These are phyloP conservation scores for Xenopus petersii DNA, from an alignment of 2,797 vertebrate species.

Conservation along the genomic window DNA sequence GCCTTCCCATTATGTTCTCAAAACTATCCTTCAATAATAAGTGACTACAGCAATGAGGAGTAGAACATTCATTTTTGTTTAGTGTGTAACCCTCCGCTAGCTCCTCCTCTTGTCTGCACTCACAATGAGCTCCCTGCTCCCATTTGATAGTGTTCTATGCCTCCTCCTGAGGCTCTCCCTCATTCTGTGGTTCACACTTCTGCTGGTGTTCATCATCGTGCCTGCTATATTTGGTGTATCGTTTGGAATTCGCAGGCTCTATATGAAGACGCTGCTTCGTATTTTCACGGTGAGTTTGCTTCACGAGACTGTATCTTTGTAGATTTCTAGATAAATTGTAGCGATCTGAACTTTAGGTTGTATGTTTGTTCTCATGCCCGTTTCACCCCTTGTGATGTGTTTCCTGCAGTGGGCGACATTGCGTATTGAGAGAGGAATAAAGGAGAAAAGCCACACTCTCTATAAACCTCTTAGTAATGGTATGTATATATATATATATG, in stretches of 20 bases:
- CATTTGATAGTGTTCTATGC: constrained; percentile 89
- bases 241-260: constrained; percentile 90
- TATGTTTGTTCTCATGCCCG: background rate
- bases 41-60: no score
- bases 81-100: no score
- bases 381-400: background rate
- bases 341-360: background rate
- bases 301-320: no score
- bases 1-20: background rate
- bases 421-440: constrained; percentile 89
- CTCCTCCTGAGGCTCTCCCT: constrained; percentile 94
- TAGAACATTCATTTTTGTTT: no score
- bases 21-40: background rate
- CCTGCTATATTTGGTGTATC: constrained; percentile 95
- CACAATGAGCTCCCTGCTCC: constrained; percentile 61
- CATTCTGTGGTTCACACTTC: constrained; percentile 93
- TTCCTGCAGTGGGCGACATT: constrained; percentile 88
- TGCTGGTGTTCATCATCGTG: constrained; percentile 95
- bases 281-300: constrained; percentile 83
- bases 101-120: background rate
- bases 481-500: constrained; percentile 62
- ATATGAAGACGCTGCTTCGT: constrained; percentile 92
- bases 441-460: constrained; percentile 87
- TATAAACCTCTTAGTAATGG: constrained; percentile 92
- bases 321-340: no score